Conservation (phyloP, 2,797 vertebrate species). For the Brotogeris chrysoptera region DNA sequence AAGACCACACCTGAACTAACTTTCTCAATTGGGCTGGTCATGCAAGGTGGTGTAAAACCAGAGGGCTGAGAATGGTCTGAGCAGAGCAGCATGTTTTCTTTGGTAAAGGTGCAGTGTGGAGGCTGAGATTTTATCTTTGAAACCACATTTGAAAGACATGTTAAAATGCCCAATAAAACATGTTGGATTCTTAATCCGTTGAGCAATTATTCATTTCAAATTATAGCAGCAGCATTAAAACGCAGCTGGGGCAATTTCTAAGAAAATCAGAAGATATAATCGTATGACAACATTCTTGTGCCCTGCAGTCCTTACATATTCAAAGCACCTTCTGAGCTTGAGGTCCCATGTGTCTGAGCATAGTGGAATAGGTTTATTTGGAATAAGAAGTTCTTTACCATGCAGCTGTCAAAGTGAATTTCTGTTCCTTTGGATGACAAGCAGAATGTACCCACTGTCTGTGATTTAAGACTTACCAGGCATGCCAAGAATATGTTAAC, state of each 20-base stretch:
- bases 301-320: background rate
- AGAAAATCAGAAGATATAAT: slow-evolving; percentile 18
- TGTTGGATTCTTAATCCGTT: background rate
- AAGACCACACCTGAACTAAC: background rate
- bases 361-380: background rate
- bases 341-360: background rate
- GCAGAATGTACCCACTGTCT: slow-evolving; percentile 1
- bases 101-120: background rate
- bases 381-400: background rate
- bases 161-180: slow-evolving; percentile 7
- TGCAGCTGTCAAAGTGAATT: background rate
- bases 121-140: slow-evolving; percentile 11
- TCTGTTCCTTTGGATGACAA: background rate
- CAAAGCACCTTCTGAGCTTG: background rate
- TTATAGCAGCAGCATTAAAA: slow-evolving; percentile 4
- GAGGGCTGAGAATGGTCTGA: background rate
- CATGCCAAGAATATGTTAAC: slow-evolving; percentile 32
- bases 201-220: slow-evolving; percentile 26
- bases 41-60: background rate
- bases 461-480: slow-evolving; percentile 31
- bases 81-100: background rate
- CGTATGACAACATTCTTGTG: background rate
- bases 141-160: background rate
- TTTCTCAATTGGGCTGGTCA: background rate
- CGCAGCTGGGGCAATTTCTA: slow-evolving; percentile 38